Evolutionary conservation across 2,113 vertebrate genomes (phyloP).

Genomic region (Peromyscus leucopus): DNA sequence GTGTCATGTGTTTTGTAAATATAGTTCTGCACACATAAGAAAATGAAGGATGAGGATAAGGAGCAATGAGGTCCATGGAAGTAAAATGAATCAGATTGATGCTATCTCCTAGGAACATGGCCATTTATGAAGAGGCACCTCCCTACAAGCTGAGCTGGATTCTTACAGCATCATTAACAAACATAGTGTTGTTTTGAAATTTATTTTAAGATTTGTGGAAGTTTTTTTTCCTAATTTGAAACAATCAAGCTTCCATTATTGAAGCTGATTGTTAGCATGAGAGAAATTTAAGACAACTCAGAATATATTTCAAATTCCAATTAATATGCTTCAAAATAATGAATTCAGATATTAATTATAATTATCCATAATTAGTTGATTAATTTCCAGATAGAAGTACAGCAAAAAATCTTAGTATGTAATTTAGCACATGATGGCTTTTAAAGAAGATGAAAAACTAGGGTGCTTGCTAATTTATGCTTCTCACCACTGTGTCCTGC

Average conservation of each 20-base stretch:
- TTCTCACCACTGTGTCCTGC: neutral
- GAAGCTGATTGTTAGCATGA: constrained; percentile 72
- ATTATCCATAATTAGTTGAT: constrained; percentile 80
- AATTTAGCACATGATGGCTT: constrained; percentile 64
- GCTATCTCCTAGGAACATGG: neutral
- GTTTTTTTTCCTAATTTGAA: constrained; percentile 35
- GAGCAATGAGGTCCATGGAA: neutral
- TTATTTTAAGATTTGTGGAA: constrained; percentile 67
- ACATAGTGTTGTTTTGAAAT: constrained; percentile 48
- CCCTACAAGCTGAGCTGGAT: neutral
- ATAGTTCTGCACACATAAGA: neutral
- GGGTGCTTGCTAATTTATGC: neutral
- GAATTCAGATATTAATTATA: constrained; percentile 83
- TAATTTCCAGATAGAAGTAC: constrained; percentile 75
- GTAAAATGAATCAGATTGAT: neutral
- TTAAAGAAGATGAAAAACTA: neutral
- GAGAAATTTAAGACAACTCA: constrained; percentile 59
- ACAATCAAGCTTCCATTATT: constrained; percentile 79
- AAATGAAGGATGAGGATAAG: neutral
- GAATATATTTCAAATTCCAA: constrained; percentile 76
- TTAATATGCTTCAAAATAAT: constrained; percentile 79
- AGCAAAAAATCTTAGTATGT: constrained; percentile 62
- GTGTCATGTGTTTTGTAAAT: neutral
- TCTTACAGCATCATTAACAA: constrained; percentile 19
- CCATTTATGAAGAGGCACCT: neutral